These are phyloP conservation scores for Brachionus koreanus DNA, from an alignment of 1,140 invertebrate genomes.

Conservation along the genomic window DNA sequence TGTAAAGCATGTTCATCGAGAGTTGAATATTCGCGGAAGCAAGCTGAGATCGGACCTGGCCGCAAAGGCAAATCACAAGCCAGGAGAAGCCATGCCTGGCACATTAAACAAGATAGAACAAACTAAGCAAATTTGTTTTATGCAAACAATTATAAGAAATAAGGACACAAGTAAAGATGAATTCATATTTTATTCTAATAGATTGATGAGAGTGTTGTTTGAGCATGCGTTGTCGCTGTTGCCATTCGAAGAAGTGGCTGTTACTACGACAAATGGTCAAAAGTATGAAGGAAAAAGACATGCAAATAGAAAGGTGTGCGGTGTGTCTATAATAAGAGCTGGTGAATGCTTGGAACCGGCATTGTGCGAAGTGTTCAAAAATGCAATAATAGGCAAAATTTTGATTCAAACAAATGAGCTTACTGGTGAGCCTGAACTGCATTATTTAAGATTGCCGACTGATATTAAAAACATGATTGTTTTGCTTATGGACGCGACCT, in stretches of 20 bases:
- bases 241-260: conserved; percentile 68
- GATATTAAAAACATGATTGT: conserved; percentile 96
- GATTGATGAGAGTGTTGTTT: conserved; percentile 89
- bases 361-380: no score
- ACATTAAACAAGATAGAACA: conserved; percentile 79
- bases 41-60: conserved; percentile 68
- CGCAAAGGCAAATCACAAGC: conserved; percentile 63
- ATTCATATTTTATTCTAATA: conserved; percentile 97
- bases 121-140: conserved; percentile 67
- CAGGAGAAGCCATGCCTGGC: conserved; percentile 75
- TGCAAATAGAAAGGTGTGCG: conserved; percentile 69
- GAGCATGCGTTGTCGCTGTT: conserved; percentile 88
- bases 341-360: conserved; percentile 98
- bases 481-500: conserved; percentile 95
- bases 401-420: conserved; percentile 93
- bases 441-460: conserved; percentile 90
- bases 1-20: no score
- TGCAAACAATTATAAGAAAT: conserved; percentile 70
- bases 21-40: conserved; percentile 86
- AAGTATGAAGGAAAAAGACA: conserved; percentile 54
- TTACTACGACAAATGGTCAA: conserved; percentile 65
- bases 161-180: conserved; percentile 87
- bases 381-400: conserved; percentile 93
- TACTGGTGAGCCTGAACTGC: conserved; percentile 72
- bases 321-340: conserved; percentile 80